Evolutionary conservation across 92 coral and sea anemone species (phyloP), one percentile per base, ranked within the genome.

Genomic region (Ricordea florida): DNA sequence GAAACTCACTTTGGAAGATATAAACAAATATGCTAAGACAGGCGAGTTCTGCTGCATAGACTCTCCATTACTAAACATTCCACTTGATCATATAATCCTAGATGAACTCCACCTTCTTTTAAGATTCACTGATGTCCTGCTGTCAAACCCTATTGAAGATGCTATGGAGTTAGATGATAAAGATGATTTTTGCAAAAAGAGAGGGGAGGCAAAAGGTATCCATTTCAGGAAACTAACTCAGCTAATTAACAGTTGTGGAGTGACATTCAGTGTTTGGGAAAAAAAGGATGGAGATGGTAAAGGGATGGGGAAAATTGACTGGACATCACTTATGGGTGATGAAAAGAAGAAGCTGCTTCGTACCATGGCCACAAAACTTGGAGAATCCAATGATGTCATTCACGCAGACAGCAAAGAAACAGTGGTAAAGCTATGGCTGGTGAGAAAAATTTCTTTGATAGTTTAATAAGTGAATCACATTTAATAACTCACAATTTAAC

Each of bases 161-260:
- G 84, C 89, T 15, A 84, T 76, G 89, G 89, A 78, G 64, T 77
- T 38, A 78, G 85, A 84, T 55, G 90, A 85, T 34, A 71, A 33
- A 13, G 74, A 69, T 28, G 86, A 85, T 61, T 85, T 70, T 48
- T 5, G 20, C 6, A 85, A 79, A n/a, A 72, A 37, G 78, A 76
- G 47, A 32, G 90, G 86, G 50, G 72, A 65, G 52, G 60, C 76
- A 23, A 85, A 78, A 10, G 78, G 86, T 1, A 41, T 48, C 10
- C 89, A 79, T 25, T 47, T 64, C 3, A 50, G 53, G 53, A 72
- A 63, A 16, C 58, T 84, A 15, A 36, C 57, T 1, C 72, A 85
- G 22, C n/a, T 42, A 5, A 79, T 85, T 2, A 69, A 79, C 33
- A 85, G 67, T 64, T 79, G 90, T 72, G 86, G 90, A 1, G 72